A percentile compares a stretch with the other conserved stretches of the same genome.
Evolutionary conservation across 2,888 invertebrate genomes (phyloP).

Genomic region (Eupithecia tripunctaria): DNA sequence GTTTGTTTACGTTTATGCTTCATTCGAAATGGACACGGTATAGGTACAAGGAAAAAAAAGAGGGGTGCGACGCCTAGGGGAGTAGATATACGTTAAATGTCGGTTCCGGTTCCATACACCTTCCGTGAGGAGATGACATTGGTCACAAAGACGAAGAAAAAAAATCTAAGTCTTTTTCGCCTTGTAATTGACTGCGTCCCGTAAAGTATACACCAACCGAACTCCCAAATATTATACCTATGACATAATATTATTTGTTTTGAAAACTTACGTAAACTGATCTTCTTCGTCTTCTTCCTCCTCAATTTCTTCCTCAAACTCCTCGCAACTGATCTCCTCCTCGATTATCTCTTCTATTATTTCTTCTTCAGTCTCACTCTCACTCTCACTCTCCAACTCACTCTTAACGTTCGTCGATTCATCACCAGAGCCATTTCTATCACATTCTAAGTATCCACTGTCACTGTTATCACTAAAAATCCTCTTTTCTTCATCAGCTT

Average conservation of each 20-base stretch:
- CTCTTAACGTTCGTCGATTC: conserved; percentile 63
- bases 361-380: conserved; percentile 63
- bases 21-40: too few species aligned
- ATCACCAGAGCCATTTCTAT: conserved; percentile 63
- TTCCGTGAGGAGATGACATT: too few species aligned
- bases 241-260: background rate
- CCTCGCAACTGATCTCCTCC: conserved; percentile 48
- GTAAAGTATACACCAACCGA: too few species aligned
- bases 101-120: too few species aligned
- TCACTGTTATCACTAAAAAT: conserved; percentile 80
- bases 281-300: conserved; percentile 46
- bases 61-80: too few species aligned
- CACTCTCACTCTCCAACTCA: conserved; percentile 54
- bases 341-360: conserved; percentile 63
- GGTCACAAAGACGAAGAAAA: too few species aligned
- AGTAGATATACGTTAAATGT: too few species aligned
- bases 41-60: too few species aligned
- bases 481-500: conserved; percentile 55
- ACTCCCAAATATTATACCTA: too few species aligned
- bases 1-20: too few species aligned
- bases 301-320: conserved; percentile 48
- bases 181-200: too few species aligned
- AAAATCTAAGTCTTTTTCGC: too few species aligned
- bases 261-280: conserved; percentile 36
- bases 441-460: conserved; percentile 79